Conservation (phyloP, 2,797 vertebrate species). For the Amazona finschi region DNA sequence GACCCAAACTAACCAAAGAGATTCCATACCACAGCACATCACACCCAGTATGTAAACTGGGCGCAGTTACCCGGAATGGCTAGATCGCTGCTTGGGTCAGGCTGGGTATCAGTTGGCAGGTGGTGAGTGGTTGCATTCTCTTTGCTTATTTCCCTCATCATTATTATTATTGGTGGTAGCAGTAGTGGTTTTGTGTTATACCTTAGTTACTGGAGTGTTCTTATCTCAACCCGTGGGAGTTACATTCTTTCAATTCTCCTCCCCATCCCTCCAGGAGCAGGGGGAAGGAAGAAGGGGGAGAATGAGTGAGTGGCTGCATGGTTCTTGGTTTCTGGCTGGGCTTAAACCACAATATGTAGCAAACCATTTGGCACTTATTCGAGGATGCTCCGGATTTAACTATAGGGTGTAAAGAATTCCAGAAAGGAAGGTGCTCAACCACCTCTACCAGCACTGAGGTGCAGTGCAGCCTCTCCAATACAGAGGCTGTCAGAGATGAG, state of each 20-base stretch:
- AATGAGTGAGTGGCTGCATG: neutral
- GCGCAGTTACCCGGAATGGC: no score
- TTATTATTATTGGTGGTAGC: no score
- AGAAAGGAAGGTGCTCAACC: neutral
- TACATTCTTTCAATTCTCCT: neutral
- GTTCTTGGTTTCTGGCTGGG: neutral
- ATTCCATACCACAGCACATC: no score
- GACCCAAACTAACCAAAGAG: no score
- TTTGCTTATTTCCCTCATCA: no score
- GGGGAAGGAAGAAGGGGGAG: no score
- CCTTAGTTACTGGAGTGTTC: neutral
- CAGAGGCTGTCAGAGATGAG: neutral
- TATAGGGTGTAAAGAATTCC: neutral
- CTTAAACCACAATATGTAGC: neutral
- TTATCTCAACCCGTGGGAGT: neutral
- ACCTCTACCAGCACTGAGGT: neutral
- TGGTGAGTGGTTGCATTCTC: no score
- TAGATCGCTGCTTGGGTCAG: no score
- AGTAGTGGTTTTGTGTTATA: no score
- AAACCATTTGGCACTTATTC: neutral
- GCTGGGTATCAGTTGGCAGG: no score
- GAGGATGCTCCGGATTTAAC: neutral
- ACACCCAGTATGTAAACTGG: no score
- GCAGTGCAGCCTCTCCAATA: neutral
- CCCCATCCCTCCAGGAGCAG: neutral